Percentiles rank a stretch among this genome's conserved stretches.
Evolutionary conservation across 2,888 invertebrate genomes (phyloP).

Genomic region (Thysanoteuthis rhombus): DNA sequence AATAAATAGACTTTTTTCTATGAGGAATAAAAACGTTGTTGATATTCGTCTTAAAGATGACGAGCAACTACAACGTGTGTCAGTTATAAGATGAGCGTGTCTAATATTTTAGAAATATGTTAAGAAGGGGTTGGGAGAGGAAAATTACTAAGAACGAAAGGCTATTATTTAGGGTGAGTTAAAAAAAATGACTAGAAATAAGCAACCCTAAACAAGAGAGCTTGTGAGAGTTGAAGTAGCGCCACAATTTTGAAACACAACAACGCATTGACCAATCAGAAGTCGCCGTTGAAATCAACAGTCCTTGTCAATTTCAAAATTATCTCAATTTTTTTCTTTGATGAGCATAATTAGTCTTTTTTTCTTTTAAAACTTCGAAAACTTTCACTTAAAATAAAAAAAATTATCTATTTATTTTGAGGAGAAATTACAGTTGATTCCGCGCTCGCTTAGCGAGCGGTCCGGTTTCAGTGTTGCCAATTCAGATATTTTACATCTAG

Average conservation of each 20-base stretch:
- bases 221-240: constrained; percentile 12
- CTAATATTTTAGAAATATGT: neutral
- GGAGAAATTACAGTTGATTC: neutral
- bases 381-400: neutral
- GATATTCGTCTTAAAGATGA: neutral
- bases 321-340: neutral
- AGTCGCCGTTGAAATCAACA: neutral
- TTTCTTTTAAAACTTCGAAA: neutral
- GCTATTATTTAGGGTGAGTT: neutral
- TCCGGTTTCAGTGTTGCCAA: too few relatives aligned
- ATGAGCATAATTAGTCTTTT: neutral
- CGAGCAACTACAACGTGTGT: neutral
- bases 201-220: neutral
- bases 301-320: neutral
- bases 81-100: neutral
- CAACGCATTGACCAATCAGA: neutral
- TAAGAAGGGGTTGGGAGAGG: too few relatives aligned
- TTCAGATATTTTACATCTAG: too few relatives aligned
- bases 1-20: neutral
- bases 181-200: neutral
- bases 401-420: neutral
- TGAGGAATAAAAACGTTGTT: neutral
- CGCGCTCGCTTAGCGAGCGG: neutral
- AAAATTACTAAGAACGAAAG: neutral
- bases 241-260: neutral